phyloP scores from a whole-genome alignment of 2,113 vertebrate species.

The Cnemophilus loriae region DNA sequence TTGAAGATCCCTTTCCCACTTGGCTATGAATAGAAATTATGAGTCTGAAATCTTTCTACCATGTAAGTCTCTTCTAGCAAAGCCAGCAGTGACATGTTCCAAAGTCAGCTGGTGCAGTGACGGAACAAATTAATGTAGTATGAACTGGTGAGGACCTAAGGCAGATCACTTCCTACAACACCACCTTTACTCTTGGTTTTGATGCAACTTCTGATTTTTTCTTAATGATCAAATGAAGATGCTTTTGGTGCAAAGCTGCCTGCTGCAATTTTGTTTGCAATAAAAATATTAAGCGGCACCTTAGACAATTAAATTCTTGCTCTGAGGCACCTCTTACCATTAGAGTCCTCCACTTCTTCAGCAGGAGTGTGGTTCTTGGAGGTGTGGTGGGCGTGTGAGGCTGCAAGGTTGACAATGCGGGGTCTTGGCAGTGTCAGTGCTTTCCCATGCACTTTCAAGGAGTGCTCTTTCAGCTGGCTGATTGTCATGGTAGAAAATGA shows the following conservation, averaged over 20 bases:
- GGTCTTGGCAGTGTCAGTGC: slow-evolving; percentile 88
- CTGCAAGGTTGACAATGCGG: slow-evolving; percentile 82
- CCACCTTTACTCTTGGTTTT: neutral
- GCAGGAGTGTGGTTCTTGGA: slow-evolving; percentile 68
- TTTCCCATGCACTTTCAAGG: slow-evolving; percentile 91
- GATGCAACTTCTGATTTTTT: neutral
- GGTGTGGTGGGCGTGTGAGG: slow-evolving; percentile 79
- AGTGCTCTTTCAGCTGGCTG: slow-evolving; percentile 96
- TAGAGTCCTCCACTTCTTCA: slow-evolving; percentile 79
- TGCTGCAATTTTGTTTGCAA: neutral
- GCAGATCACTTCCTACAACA: neutral
- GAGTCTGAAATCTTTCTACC: neutral
- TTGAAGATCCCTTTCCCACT: neutral
- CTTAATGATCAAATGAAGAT: neutral
- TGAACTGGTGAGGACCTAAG: neutral
- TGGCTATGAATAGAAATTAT: neutral
- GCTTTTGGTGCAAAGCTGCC: neutral
- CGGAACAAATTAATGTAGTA: neutral
- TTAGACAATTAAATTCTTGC: slow-evolving; percentile 46
- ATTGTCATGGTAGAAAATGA: slow-evolving; percentile 94
- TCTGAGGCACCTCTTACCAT: slow-evolving; percentile 73
- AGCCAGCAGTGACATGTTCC: neutral
- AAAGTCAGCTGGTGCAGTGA: neutral
- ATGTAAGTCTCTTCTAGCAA: neutral
- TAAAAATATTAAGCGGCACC: slow-evolving; percentile 38